These are phyloP conservation scores for Actinernus sp. DNA, from an alignment of 92 coral and sea anemone species.

Conservation along the genomic window DNA sequence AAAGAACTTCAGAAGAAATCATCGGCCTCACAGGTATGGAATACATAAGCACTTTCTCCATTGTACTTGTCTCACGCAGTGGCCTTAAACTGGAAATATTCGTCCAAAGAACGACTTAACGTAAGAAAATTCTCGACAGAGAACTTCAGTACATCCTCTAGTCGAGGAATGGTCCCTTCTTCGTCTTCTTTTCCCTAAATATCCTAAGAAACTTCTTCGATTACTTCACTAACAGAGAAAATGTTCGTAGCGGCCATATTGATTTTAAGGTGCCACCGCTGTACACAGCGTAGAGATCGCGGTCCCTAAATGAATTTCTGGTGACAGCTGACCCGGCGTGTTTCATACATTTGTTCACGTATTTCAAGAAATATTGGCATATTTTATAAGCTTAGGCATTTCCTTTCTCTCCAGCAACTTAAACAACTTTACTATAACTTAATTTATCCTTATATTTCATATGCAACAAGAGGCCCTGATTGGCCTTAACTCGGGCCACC, in stretches of 20 bases:
- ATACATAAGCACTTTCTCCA: slow-evolving; percentile 42
- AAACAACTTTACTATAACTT: too few species aligned
- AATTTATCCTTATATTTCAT: too few species aligned
- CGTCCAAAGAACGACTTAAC: slow-evolving; percentile 8
- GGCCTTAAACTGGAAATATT: slow-evolving; percentile 34
- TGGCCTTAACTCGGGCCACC: too few species aligned
- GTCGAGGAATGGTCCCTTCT: slow-evolving; percentile 2
- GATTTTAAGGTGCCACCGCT: slow-evolving; percentile 15
- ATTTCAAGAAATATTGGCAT: too few species aligned
- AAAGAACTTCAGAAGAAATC: too few species aligned
- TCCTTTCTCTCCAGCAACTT: too few species aligned
- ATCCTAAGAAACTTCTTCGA: slow-evolving; percentile 11
- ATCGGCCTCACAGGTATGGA: slow-evolving; percentile 23
- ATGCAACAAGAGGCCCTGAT: too few species aligned
- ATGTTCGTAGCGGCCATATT: slow-evolving; percentile 11
- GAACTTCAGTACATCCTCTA: too few species aligned
- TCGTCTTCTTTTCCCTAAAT: slow-evolving; percentile 3
- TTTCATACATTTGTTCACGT: too few species aligned
- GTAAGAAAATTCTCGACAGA: too few species aligned
- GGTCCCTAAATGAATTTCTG: slow-evolving; percentile 19
- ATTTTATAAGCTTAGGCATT: too few species aligned
- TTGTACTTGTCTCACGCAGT: slow-evolving; percentile 2
- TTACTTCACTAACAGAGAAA: slow-evolving; percentile 9
- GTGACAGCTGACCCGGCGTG: slow-evolving; percentile 40
- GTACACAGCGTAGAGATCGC: slow-evolving; percentile 11